phyloP scores from a whole-genome alignment of 2,113 vertebrate species.

The Oncorhynchus masou region DNA sequence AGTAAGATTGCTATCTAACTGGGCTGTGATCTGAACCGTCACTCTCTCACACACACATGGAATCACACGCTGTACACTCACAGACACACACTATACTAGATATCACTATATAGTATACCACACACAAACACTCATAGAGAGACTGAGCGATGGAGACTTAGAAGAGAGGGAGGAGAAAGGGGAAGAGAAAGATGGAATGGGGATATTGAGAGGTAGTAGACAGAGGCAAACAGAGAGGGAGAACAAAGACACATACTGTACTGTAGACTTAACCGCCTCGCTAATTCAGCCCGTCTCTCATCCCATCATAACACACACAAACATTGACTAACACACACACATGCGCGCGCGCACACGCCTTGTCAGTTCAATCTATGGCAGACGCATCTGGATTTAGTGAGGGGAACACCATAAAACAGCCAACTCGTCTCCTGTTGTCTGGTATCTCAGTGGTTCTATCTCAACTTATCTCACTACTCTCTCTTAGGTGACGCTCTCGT shows the following conservation, averaged over 20 bases:
- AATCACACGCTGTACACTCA: background rate
- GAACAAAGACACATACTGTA: background rate
- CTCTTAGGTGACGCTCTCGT: too few species aligned
- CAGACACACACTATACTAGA: background rate
- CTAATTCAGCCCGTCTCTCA: background rate
- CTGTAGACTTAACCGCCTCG: too few species aligned
- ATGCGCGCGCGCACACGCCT: background rate
- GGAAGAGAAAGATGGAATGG: background rate
- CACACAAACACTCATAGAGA: background rate
- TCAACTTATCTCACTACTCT: too few species aligned
- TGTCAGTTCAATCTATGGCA: too few species aligned
- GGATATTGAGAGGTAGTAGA: too few species aligned
- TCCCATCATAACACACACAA: background rate
- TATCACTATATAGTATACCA: too few species aligned
- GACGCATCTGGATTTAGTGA: too few species aligned
- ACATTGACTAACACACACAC: background rate
- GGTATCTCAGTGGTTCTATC: too few species aligned
- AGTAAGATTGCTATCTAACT: conserved; percentile 1
- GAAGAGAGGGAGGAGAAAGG: background rate
- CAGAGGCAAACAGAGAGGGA: background rate
- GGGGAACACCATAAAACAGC: too few species aligned
- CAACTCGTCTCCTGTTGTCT: too few species aligned
- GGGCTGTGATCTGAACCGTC: conserved; percentile 4
- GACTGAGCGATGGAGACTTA: too few species aligned
- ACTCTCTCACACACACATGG: background rate